Conservation (phyloP, 1,140 invertebrate species). For the Oscheius sp. region DNA sequence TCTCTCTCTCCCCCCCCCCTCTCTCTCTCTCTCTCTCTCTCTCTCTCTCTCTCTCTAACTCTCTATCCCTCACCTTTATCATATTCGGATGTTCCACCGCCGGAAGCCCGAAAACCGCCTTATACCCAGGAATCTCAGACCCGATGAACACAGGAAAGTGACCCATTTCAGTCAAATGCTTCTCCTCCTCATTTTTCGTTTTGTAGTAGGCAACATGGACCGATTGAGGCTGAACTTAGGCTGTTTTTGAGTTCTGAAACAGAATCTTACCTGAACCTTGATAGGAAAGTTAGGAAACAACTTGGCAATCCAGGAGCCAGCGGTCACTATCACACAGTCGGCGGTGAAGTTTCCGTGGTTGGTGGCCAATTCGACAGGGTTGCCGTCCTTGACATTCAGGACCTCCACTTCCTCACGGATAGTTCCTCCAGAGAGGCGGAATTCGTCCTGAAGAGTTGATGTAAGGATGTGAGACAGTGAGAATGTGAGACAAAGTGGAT, state of each 20-base stretch:
- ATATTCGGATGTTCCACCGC: constrained; percentile 19
- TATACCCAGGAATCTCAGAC: neutral
- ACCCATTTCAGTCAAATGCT: neutral
- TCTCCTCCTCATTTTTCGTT: neutral
- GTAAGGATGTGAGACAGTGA: no score
- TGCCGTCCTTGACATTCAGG: neutral
- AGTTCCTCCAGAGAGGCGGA: constrained; percentile 10
- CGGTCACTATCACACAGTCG: constrained; percentile 20
- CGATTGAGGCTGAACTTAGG: constrained; percentile 20
- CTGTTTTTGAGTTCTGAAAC: neutral
- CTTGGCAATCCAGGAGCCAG: constrained; percentile 31
- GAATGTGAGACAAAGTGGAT: no score
- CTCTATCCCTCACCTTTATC: constrained; percentile 6
- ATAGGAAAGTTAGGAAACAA: constrained; percentile 24
- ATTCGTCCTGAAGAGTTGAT: constrained; percentile 22
- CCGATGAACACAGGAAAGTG: constrained; percentile 25
- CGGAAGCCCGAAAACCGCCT: constrained; percentile 1
- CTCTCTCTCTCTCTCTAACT: no score
- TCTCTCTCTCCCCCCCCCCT: no score
- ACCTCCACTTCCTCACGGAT: constrained; percentile 5
- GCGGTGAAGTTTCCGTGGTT: neutral
- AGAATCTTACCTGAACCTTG: constrained; percentile 1
- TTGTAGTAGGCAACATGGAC: constrained; percentile 23
- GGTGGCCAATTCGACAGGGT: neutral
- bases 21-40: no score